Evolutionary conservation across 92 coral and sea anemone genomes (phyloP).

Genomic region (Montipora capitata): DNA sequence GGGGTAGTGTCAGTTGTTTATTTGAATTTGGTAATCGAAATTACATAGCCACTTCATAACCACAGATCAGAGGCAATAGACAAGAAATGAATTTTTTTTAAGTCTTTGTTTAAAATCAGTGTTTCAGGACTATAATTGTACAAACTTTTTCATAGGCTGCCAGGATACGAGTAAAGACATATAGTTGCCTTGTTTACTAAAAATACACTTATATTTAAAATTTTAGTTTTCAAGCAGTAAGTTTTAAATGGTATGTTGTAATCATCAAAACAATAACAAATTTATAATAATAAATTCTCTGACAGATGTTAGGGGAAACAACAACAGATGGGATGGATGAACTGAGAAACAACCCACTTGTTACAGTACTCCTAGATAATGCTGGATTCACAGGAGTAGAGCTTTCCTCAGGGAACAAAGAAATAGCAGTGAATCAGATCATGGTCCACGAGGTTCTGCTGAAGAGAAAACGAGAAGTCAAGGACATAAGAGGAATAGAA

Average conservation of each 20-base stretch:
- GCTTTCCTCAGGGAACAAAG: slow-evolving; percentile 18
- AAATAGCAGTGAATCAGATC: slow-evolving; percentile 50
- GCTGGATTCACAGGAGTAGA: slow-evolving; percentile 43
- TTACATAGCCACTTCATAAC: background rate
- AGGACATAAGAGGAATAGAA: slow-evolving; percentile 53
- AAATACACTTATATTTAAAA: background rate
- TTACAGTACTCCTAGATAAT: slow-evolving; percentile 33
- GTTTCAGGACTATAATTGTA: background rate
- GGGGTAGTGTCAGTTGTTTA: slow-evolving; percentile 7
- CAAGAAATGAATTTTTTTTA: background rate
- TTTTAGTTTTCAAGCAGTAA: background rate
- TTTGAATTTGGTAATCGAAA: background rate
- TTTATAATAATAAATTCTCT: background rate
- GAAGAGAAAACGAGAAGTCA: background rate
- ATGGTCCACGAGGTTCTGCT: slow-evolving; percentile 38
- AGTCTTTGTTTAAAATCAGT: background rate
- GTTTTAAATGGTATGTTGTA: background rate
- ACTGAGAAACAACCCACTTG: slow-evolving; percentile 24
- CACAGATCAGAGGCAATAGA: background rate
- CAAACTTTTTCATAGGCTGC: background rate
- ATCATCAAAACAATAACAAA: background rate
- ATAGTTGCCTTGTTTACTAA: background rate
- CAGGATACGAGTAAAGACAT: background rate
- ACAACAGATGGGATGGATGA: slow-evolving; percentile 7
- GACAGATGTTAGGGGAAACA: slow-evolving; percentile 27